Percentiles rank a stretch among this genome's conserved stretches.
Conservation (phyloP, 2,888 invertebrate species). For the Patella ulyssiponensis region DNA sequence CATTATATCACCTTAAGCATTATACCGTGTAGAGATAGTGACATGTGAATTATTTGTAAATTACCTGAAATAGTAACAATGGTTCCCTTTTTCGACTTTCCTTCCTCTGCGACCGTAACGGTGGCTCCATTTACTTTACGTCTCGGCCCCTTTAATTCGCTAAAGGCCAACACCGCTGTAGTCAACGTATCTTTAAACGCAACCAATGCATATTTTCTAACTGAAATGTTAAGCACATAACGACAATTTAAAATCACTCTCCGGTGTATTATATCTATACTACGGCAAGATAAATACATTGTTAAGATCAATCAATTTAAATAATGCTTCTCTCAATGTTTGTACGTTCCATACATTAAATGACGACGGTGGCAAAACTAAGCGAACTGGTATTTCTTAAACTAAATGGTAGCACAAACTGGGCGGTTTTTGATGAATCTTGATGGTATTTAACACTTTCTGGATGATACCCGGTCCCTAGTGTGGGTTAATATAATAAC, state of each 20-base stretch:
- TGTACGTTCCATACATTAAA: too few relatives aligned
- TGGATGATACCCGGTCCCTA: too few relatives aligned
- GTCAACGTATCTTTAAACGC: background rate
- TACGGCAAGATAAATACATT: too few relatives aligned
- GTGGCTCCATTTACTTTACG: background rate
- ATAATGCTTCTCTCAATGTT: too few relatives aligned
- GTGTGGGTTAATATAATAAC: too few relatives aligned
- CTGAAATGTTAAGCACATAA: background rate
- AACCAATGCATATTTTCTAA: background rate
- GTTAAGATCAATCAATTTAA: too few relatives aligned
- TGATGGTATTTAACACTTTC: too few relatives aligned
- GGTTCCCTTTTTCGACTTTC: background rate
- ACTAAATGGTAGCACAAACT: too few relatives aligned
- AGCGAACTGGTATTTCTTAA: too few relatives aligned
- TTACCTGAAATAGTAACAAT: slow-evolving; percentile 1
- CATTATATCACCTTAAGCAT: background rate
- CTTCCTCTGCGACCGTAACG: background rate
- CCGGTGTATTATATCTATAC: too few relatives aligned
- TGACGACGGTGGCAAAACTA: accelerated
- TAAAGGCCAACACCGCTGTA: background rate
- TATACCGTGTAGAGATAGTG: background rate
- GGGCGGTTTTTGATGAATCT: too few relatives aligned
- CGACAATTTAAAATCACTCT: too few relatives aligned
- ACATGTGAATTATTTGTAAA: background rate
- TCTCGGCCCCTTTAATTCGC: background rate